Evolutionary conservation across 92 coral and sea anemone genomes (phyloP).

Genomic region (Phenganax stokvisi): DNA sequence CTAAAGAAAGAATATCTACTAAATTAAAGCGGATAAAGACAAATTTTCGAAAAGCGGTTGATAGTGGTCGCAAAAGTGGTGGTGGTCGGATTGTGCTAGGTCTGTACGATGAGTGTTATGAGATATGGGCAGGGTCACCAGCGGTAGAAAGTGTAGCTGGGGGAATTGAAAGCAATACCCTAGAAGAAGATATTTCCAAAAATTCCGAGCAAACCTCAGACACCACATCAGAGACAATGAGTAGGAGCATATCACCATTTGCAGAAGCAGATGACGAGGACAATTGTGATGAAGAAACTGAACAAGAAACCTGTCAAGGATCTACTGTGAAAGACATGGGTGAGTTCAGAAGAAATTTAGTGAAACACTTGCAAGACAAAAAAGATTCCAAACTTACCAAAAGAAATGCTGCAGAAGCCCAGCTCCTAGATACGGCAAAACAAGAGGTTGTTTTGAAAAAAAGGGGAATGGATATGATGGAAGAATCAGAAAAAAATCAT

Average conservation of each 20-base stretch:
- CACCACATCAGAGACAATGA: no score
- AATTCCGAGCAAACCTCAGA: neutral
- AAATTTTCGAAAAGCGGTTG: neutral
- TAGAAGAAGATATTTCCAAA: neutral
- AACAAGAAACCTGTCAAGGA: neutral
- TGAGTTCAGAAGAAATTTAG: neutral
- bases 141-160: neutral
- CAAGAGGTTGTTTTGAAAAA: slow-evolving; percentile 14
- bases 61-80: neutral
- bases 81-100: neutral
- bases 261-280: neutral
- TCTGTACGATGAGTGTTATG: neutral
- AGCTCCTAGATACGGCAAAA: neutral
- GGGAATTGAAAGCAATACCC: neutral
- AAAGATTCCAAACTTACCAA: neutral
- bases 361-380: neutral
- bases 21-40: neutral
- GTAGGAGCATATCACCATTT: neutral
- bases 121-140: neutral
- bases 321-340: neutral
- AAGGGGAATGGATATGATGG: neutral
- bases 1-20: neutral
- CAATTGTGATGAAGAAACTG: slow-evolving; percentile 29
- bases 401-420: neutral
- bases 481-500: slow-evolving; percentile 9